Base-by-base conservation (phyloP, 2,113 vertebrate genomes). In the Camelus dromedarius region DNA sequence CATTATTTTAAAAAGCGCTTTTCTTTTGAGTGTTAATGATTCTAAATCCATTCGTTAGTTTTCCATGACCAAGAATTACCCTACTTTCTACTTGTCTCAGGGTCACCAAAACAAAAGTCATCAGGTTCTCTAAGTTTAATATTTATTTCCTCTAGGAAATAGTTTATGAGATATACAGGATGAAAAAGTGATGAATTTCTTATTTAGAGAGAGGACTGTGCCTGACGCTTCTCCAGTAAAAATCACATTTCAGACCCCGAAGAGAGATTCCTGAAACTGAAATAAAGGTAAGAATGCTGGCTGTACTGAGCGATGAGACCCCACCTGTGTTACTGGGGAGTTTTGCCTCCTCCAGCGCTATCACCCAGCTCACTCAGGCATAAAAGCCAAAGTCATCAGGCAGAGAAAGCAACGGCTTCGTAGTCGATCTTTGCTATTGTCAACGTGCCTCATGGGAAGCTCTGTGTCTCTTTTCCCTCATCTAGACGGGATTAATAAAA, bases 171-270 rank as follows among this genome's bases (percentile, higher is more conserved):
- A 75, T 64, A 79, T 6, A 69, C 9, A 73, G 22, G 26, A n/a
- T 58, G 22, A 76, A 95, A 69, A 32, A 54, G 26, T 69, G 38
- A 75, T 81, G 87, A 46, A 50, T 32, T 79, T 83, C 4, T 46
- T 80, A 48, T 75, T 88, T 93, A 82, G 35, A 15, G 38, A 58
- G 3, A 87, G 6, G 9, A 48, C 46, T 69, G 0, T 86, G 6
- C 12, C 19, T 52, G 52, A 76, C 5, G 24, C 26, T 83, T 95
- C 7, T 88, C 14, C 38, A n/a, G 54, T 16, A 12, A 69, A 96
- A 96, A 93, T 76, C 42, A 38, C 42, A 89, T 89, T 86, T 91
- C 9, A 60, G 76, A 93, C 30, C 19, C 58, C 84, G 26, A 76
- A 70, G 83, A 85, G 32, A 60, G 50, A 93, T 32, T 14, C 50